Base-by-base conservation (phyloP, 2,888 invertebrate genomes). In the Deilephila elpenor region DNA sequence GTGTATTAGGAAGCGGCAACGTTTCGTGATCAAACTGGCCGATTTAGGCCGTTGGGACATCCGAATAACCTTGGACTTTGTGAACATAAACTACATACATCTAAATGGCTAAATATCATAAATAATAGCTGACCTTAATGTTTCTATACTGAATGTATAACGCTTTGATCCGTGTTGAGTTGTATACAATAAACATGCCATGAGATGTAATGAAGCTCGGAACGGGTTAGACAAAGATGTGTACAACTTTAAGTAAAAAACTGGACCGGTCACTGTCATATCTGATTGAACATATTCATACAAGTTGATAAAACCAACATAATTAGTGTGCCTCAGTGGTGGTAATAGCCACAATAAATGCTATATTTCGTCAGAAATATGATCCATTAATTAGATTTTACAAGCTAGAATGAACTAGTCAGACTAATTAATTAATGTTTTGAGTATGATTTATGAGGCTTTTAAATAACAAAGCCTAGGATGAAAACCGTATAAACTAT, bases 31-130 rank as follows among this genome's bases (percentile, higher is more conserved):
- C 17, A 29, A 56, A 67, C 67, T 44, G 44, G 62, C 20, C 25
- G 6, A 51, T 44, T 67, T 14, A 67, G 44, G 44, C 67, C 25
- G 20, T 25, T 44, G 20, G 51, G 25, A 14, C 44, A 17, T 67
- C 67, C 1, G 44, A 51, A 51, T 51, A 6, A 7, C 67, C 67
- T 67, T 67, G 67, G 51, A 67, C 51, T 67, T 67, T 67, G 37
- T 64, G 14, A 25, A 51, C 44, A 51, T 44, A 51, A 67, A 67
- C 14, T 25, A 25, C 25, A 25, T 67, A 32, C 19, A 29, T 29
- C 29, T 29, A 60, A 60, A 29, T 29, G 17, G 29, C 25, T 25
- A 60, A 60, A 60, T 60, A 60, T 17, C 60, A 60, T 25, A 67
- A 51, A 64, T 64, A 64, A 51, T 51, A 25, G 20, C 0, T 25